Conservation (phyloP, 1,140 invertebrate species). For the Metopolophium dirhodum region DNA sequence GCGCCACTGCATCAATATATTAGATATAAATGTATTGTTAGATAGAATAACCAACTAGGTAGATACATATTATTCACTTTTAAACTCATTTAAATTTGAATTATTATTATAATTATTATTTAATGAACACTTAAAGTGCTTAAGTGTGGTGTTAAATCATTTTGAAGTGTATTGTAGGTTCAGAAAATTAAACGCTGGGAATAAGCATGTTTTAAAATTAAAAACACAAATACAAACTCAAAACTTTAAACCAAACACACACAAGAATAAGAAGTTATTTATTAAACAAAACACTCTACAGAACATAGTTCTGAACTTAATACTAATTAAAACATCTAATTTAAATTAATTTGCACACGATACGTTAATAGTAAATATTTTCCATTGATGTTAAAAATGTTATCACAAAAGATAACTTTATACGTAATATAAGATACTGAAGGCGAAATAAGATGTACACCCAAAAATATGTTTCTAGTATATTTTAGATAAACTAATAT, state of each 20-base stretch:
- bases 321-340: not conserved
- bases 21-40: too few species aligned
- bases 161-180: not conserved
- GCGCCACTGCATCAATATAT: too few species aligned
- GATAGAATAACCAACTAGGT: not conserved
- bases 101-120: too few species aligned
- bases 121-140: too few species aligned
- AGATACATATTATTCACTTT: not conserved
- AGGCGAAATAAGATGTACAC: too few species aligned
- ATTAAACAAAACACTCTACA: not conserved
- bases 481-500: too few species aligned
- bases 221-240: not conserved
- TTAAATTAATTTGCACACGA: not conserved
- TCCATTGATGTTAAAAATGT: not conserved
- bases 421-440: too few species aligned
- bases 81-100: not conserved
- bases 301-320: not conserved
- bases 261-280: not conserved
- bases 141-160: not conserved
- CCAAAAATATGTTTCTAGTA: too few species aligned
- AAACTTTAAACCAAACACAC: not conserved
- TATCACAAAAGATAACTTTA: not conserved
- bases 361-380: not conserved
- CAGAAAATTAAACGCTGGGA: not conserved
- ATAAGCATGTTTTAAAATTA: not conserved